phyloP scores from a whole-genome alignment of 2,113 vertebrate genomes.

The Tupaia chinensis region DNA sequence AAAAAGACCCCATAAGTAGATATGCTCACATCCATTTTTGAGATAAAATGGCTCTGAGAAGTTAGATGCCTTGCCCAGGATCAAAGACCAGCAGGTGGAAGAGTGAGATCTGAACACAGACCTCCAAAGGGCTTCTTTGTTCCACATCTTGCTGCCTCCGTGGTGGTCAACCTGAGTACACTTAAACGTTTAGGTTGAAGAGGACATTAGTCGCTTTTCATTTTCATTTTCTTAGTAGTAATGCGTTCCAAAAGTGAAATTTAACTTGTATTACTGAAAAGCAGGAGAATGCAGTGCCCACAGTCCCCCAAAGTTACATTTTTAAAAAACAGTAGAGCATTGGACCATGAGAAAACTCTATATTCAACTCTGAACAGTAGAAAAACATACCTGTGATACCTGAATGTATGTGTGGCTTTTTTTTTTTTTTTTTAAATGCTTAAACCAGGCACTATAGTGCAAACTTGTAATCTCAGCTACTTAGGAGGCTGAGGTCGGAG shows the following conservation, averaged over 20 bases:
- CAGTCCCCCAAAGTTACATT: neutral
- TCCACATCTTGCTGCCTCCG: neutral
- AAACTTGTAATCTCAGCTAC: too few relatives aligned
- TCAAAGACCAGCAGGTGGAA: neutral
- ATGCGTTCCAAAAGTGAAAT: conserved; percentile 22
- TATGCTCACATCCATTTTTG: neutral
- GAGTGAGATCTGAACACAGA: neutral
- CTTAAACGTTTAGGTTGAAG: neutral
- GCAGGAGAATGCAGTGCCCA: neutral
- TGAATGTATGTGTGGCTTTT: neutral
- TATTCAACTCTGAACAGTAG: neutral
- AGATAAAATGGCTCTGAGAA: neutral
- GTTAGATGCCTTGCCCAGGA: neutral
- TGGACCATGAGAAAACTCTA: neutral
- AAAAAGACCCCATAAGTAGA: neutral
- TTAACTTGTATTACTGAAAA: neutral
- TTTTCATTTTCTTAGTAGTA: conserved; percentile 12
- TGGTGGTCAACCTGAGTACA: neutral
- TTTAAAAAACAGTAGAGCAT: neutral
- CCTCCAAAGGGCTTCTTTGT: neutral
- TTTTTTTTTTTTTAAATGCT: too few relatives aligned
- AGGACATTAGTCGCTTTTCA: neutral
- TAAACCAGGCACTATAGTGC: too few relatives aligned
- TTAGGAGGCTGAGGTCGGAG: too few relatives aligned
- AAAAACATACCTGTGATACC: neutral